Base-by-base conservation (phyloP, 2,888 invertebrate genomes). In the Drosophila rubida region DNA sequence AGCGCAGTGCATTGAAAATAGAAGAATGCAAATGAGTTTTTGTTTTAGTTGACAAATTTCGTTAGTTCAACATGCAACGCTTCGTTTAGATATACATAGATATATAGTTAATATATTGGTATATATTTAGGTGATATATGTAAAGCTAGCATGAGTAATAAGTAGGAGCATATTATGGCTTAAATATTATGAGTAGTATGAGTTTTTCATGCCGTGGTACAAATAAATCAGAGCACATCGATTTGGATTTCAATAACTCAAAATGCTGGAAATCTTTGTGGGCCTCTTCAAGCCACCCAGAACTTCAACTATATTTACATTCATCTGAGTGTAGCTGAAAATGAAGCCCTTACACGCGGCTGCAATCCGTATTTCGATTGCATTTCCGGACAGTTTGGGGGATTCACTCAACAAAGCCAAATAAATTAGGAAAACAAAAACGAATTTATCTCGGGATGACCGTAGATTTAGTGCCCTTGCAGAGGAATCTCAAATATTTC, bases 21-120 rank as follows among this genome's bases (percentile, higher is more conserved):
- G 87, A 88, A 87, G 78, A 87, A 82, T 80, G 87, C 85, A 86
- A 86, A 88, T 86, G 87, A 86, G 82, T 86, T 80, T 61, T 45
- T 57, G 49, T 76, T 88, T 86, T 85, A 85, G 85, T 85, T 58
- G 39, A 58, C 30, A 48, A 87, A 84, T 88, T 80, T 87, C 13
- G 69, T 76, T 27, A 54, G 53, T 30, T 75, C 23, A 54, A 64
- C 83, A 84, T 84, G 83, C 83, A 75, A 37, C 58, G 37, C 44
- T 45, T 44, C 57, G 14, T 57, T 51, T 63, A 46, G 39, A 68
- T 59, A 35, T 62, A 69, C 42, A 32, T 71, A 69, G 42, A 61
- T 59, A 61, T 64, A 72, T 16, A 50, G 11, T 27, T 51, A 61
- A 69, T 77, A 65, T 46, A 50, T 61, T 61, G 37, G 25, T 30